Evolutionary conservation across 2,888 invertebrate genomes (phyloP), one percentile per base, ranked within the genome.

Genomic region (Chloromyia formosa): DNA sequence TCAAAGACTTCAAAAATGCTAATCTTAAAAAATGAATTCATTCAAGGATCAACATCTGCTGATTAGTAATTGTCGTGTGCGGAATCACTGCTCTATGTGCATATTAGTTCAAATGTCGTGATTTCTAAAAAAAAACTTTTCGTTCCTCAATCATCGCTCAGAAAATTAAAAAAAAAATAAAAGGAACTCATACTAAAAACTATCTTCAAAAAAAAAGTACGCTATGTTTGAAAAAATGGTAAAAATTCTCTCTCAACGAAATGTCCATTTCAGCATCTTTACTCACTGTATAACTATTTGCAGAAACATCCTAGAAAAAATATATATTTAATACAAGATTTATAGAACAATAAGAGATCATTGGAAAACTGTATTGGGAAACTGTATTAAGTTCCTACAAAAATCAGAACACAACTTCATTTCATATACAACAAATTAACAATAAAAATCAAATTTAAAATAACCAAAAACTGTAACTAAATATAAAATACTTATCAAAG

Each of bases 281-380:
- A 79, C 79, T 79, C 78, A 79, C 79, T 75, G 77, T 77, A 77
- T 77, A 78, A 61, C 74, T 74, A 72, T 74, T 75, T 75, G 77
- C 68, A 74, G 78, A 75, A 72, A 74, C 75, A 71, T 79, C 79
- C 79, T 79, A 79, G 72, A 78, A 77, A 75, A 76, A 75, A 74
- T 49, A 62, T 20, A 74, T 35, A 35, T 35, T 53, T 53, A 61
- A 73, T 27, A 54, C 23, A 40, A 27, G 40, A 71, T 56, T 35
- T 42, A 49, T 45, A 66, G 12, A 20, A 49, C 22, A 16, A 56
- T 1, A 20, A 56, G 16, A 1, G 18, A 20, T 20, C 16, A 5
- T 7, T 20, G 27, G 22, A 56, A 56, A 3, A 18, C 22, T 56
- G 53, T 3, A 12, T 53, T 10, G 16, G 4, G 53, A 53, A 53